These are phyloP conservation scores for Maccullochella peelii DNA, from an alignment of 2,113 vertebrate species.

Conservation along the genomic window DNA sequence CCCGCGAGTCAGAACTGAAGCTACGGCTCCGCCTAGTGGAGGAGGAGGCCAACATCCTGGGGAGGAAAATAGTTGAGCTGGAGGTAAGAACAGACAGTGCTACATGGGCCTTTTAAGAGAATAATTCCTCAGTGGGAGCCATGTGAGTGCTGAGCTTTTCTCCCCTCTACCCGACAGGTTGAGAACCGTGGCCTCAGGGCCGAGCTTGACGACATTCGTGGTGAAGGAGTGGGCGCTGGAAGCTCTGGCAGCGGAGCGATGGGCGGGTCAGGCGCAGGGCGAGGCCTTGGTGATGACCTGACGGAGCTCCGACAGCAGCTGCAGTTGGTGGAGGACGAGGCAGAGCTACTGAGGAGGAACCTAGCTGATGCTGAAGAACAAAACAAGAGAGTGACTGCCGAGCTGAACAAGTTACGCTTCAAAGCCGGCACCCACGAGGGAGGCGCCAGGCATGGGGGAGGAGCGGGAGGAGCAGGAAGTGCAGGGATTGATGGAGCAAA, in stretches of 20 bases:
- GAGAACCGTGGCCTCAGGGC: constrained; percentile 96
- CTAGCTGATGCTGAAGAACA: constrained; percentile 94
- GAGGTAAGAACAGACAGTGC: constrained; percentile 79
- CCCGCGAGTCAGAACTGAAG: constrained; percentile 95
- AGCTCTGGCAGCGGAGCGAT: constrained; percentile 80
- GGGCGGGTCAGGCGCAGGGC: constrained; percentile 82
- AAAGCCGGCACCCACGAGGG: constrained; percentile 91
- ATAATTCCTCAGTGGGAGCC: neutral
- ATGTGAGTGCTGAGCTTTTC: neutral
- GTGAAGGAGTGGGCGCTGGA: constrained; percentile 88
- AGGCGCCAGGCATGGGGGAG: constrained; percentile 83
- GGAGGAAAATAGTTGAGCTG: constrained; percentile 96
- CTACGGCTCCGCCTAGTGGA: constrained; percentile 94
- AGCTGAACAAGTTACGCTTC: constrained; percentile 94
- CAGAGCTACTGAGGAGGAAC: constrained; percentile 93
- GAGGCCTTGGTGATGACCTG: constrained; percentile 91
- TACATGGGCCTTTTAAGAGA: neutral
- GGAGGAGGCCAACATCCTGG: constrained; percentile 97
- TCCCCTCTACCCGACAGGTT: constrained; percentile 68
- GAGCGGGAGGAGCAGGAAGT: constrained; percentile 50
- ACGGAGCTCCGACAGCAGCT: constrained; percentile 96
- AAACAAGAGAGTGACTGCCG: constrained; percentile 92
- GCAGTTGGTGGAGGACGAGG: constrained; percentile 97
- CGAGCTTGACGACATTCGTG: constrained; percentile 93
- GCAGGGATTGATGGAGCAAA: constrained; percentile 84